phyloP scores from a whole-genome alignment of 2,113 vertebrate species.

The Lepisosteus osseus region DNA sequence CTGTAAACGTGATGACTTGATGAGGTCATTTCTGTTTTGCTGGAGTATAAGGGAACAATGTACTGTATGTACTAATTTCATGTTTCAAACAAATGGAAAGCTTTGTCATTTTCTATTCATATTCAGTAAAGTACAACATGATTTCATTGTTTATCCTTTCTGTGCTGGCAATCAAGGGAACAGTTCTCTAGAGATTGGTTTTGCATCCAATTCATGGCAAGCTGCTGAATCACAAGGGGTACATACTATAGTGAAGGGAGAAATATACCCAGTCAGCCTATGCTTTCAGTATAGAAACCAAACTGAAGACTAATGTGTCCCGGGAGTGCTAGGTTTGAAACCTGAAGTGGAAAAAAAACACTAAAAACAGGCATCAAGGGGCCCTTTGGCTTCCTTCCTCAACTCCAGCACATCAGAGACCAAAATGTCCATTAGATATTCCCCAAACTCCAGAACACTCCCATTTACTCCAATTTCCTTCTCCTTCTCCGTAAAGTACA shows the following conservation, averaged over 20 bases:
- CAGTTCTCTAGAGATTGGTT: conserved; percentile 28
- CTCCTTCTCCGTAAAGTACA: not conserved
- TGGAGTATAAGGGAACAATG: no score
- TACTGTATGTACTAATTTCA: no score
- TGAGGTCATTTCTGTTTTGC: no score
- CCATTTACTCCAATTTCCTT: conserved; percentile 4
- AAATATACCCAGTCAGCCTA: conserved; percentile 43
- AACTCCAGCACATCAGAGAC: conserved; percentile 28
- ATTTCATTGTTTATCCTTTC: conserved; percentile 18
- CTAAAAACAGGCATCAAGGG: conserved; percentile 53
- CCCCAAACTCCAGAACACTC: conserved; percentile 18
- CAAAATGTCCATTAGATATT: conserved; percentile 46
- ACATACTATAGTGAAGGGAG: conserved; percentile 42
- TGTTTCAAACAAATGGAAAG: no score
- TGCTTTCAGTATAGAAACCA: conserved; percentile 50
- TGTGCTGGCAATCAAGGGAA: conserved; percentile 27
- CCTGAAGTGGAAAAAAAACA: conserved; percentile 39
- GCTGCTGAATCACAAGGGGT: conserved; percentile 31
- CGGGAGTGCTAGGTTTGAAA: conserved; percentile 39
- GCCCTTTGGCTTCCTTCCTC: conserved; percentile 37
- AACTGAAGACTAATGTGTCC: conserved; percentile 36
- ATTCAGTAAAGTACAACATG: conserved; percentile 5
- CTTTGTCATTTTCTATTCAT: no score
- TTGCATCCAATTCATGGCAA: conserved; percentile 31
- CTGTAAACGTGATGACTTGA: no score